These are phyloP conservation scores for Rynchops niger DNA, from an alignment of 2,113 vertebrate species.

Conservation along the genomic window DNA sequence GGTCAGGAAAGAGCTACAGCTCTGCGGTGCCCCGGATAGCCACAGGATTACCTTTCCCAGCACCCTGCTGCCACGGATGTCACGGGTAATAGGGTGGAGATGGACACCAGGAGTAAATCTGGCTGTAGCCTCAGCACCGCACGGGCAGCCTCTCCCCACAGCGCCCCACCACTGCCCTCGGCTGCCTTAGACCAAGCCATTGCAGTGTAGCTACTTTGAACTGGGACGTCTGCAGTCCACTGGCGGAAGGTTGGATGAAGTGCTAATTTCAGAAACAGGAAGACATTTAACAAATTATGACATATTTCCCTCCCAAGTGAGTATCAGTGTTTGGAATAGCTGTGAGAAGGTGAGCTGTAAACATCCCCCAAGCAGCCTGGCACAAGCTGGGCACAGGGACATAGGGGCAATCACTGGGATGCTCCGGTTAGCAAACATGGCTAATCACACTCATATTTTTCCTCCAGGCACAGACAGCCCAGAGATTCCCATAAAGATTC, in stretches of 20 bases:
- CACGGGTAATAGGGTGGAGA: not conserved
- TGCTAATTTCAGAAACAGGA: not conserved
- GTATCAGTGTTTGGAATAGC: not conserved
- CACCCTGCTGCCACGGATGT: rapidly evolving
- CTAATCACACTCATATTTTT: not conserved
- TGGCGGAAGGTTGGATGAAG: not conserved
- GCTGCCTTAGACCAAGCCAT: not conserved
- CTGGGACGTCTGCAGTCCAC: rapidly evolving
- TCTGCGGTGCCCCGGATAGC: not conserved
- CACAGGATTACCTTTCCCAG: not conserved
- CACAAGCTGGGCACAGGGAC: not conserved
- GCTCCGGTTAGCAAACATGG: not conserved
- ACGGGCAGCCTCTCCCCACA: not conserved
- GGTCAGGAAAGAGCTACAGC: not conserved
- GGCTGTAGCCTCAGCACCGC: not conserved
- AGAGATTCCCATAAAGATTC: not conserved
- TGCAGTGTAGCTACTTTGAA: not conserved
- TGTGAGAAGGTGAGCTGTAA: not conserved
- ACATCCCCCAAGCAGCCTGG: not conserved
- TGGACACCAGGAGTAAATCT: not conserved
- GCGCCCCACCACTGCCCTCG: rapidly evolving
- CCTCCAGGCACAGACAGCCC: not conserved
- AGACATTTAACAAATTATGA: not conserved
- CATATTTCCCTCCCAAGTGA: not conserved
- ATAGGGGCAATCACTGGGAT: not conserved